Percentiles rank a stretch among this genome's conserved stretches.
phyloP scores from a whole-genome alignment of 1,140 invertebrate genomes.

The Planococcus citri region DNA sequence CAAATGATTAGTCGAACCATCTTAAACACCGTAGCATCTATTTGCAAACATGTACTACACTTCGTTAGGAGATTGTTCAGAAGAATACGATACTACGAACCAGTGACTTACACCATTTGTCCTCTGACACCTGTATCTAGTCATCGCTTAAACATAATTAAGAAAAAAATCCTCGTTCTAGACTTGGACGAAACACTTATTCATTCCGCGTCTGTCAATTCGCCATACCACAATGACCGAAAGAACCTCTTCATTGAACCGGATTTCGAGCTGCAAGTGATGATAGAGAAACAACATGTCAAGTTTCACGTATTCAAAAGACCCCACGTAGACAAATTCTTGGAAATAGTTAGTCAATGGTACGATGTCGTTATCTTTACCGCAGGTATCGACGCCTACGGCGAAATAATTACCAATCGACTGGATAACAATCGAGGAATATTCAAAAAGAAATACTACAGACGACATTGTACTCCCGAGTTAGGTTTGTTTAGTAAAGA shows the following conservation, averaged over 20 bases:
- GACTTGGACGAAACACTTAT: constrained; percentile 16
- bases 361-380: constrained; percentile 10
- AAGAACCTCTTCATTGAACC: not conserved
- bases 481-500: constrained; percentile 13
- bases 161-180: constrained; percentile 11
- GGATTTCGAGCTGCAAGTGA: constrained; percentile 10
- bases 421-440: constrained; percentile 11
- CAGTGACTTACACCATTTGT: constrained; percentile 4
- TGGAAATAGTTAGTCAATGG: constrained; percentile 12
- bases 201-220: not conserved
- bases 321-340: constrained; percentile 3
- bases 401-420: constrained; percentile 17
- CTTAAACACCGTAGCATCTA: not conserved
- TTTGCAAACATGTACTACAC: not conserved
- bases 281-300: not conserved
- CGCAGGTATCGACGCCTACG: constrained; percentile 4
- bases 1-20: constrained; percentile 11
- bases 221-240: not conserved
- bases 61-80: not conserved
- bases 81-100: constrained; percentile 13
- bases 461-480: constrained; percentile 2
- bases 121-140: constrained; percentile 5
- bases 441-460: constrained; percentile 14
- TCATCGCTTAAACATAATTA: constrained; percentile 4
- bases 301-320: constrained; percentile 15